Evolutionary conservation across 2,113 vertebrate species (phyloP).

Genomic region (Eupsittula cactorum): DNA sequence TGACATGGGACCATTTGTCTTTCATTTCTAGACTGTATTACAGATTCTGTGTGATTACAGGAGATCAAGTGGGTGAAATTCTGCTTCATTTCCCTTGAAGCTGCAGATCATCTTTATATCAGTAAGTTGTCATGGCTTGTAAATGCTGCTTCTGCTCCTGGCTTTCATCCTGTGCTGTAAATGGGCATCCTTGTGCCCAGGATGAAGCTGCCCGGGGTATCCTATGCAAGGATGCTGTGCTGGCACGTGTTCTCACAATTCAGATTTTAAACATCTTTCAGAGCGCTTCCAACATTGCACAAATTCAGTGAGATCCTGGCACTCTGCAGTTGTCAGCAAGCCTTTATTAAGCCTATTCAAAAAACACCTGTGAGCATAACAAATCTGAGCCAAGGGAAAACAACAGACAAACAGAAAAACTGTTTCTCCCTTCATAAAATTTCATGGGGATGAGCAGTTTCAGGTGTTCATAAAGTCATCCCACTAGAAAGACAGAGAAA

Average conservation of each 20-base stretch:
- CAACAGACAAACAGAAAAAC: not conserved
- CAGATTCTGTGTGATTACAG: conserved; percentile 17
- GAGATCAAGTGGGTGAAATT: conserved; percentile 17
- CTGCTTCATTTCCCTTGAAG: not conserved
- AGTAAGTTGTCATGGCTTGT: not conserved
- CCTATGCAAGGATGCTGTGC: not conserved
- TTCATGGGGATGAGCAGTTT: not conserved
- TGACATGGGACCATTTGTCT: not conserved
- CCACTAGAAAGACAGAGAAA: not conserved
- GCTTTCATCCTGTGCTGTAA: not conserved
- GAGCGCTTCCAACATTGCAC: not conserved
- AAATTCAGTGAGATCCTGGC: not conserved
- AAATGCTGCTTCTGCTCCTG: not conserved
- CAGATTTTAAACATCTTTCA: not conserved
- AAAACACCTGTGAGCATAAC: not conserved
- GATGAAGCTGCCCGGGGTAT: not conserved
- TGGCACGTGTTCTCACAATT: not conserved
- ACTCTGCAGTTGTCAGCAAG: not conserved
- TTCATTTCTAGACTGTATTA: not conserved
- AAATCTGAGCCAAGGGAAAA: not conserved
- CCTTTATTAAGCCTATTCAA: not conserved
- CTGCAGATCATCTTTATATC: not conserved
- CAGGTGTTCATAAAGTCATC: not conserved
- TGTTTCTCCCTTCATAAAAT: not conserved
- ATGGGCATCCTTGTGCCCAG: not conserved